phyloP scores from a whole-genome alignment of 2,113 vertebrate genomes.

The Cnemophilus loriae region DNA sequence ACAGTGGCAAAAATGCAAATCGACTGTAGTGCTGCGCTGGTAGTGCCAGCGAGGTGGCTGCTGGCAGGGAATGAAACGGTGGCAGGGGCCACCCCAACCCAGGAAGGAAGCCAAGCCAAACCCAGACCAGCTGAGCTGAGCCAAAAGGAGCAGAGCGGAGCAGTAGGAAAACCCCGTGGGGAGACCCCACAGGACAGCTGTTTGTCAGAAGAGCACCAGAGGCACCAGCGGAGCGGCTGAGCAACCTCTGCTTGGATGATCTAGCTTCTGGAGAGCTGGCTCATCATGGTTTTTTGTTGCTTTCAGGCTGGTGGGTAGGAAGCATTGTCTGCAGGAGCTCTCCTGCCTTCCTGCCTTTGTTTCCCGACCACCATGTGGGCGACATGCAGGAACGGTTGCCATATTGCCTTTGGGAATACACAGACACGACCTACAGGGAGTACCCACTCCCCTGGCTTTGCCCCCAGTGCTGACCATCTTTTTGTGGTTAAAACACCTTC shows the following conservation, averaged over 20 bases:
- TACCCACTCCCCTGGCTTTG: background rate
- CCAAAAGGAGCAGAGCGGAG: background rate
- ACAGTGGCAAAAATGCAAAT: background rate
- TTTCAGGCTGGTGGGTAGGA: background rate
- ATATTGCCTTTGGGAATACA: background rate
- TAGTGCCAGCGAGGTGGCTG: background rate
- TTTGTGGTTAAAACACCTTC: background rate
- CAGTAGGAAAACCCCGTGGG: fast-evolving
- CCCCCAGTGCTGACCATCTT: background rate
- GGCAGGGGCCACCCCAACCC: background rate
- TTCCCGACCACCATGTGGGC: background rate
- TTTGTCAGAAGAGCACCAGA: background rate
- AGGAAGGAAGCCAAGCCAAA: too few species aligned
- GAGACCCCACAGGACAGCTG: background rate
- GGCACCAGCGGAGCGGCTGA: background rate
- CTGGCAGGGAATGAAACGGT: background rate
- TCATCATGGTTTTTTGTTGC: background rate
- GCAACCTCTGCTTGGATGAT: fast-evolving
- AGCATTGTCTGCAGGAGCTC: fast-evolving
- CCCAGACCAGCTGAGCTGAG: background rate
- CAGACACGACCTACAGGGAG: background rate
- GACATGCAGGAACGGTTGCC: too few species aligned
- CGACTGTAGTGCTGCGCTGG: fast-evolving
- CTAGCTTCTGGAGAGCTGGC: background rate
- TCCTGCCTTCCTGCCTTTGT: background rate